phyloP scores from a whole-genome alignment of 1,140 invertebrate genomes.

The Hydropsyche tenuis region DNA sequence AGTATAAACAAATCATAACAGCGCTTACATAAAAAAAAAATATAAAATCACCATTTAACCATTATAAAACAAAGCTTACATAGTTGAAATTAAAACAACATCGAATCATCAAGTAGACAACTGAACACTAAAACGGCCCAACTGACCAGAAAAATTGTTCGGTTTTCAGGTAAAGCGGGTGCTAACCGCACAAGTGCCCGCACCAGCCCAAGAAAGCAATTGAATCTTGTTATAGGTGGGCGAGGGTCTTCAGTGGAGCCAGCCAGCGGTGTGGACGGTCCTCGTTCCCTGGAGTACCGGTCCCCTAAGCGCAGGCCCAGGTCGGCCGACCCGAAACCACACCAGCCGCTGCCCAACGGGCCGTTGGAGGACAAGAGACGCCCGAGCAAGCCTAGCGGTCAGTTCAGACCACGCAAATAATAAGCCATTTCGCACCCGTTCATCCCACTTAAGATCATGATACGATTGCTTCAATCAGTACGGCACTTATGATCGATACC shows the following conservation, averaged over 20 bases:
- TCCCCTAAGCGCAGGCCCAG: slow-evolving; percentile 77
- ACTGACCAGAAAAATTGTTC: slow-evolving; percentile 15
- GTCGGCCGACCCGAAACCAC: slow-evolving; percentile 65
- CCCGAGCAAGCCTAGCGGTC: slow-evolving; percentile 60
- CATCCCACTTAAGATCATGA: neutral
- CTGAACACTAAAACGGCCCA: neutral
- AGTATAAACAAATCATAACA: too few species aligned
- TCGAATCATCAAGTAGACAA: neutral
- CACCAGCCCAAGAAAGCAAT: slow-evolving; percentile 50
- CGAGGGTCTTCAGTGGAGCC: slow-evolving; percentile 67
- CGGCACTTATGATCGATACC: too few species aligned
- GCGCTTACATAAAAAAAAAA: too few species aligned
- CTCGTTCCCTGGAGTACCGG: slow-evolving; percentile 63
- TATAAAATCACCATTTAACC: too few species aligned
- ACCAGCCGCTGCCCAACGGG: slow-evolving; percentile 51
- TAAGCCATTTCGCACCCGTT: neutral
- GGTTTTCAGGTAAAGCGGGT: slow-evolving; percentile 37
- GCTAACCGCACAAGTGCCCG: slow-evolving; percentile 40
- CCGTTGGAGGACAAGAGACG: slow-evolving; percentile 52
- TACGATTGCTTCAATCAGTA: too few species aligned
- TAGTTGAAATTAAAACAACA: neutral
- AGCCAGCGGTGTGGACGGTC: slow-evolving; percentile 53
- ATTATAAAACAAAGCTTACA: too few species aligned
- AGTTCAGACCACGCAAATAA: slow-evolving; percentile 41
- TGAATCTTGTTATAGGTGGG: slow-evolving; percentile 51